A percentile compares a stretch with the other conserved stretches of the same genome.
Conservation (phyloP, 1,140 invertebrate species). For the Leptinotarsa lineolata region DNA sequence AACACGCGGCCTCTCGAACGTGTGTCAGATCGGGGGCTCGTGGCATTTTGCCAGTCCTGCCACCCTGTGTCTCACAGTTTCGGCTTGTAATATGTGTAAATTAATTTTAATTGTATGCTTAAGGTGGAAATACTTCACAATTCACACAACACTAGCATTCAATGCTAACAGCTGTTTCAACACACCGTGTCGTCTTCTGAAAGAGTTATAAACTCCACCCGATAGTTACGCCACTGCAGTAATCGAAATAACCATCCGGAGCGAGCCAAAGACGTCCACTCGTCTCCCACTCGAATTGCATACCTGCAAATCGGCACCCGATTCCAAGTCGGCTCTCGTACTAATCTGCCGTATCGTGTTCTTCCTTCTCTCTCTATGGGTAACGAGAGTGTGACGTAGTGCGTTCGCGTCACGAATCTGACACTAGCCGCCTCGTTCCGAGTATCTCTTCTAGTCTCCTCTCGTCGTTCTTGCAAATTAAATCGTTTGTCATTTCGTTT, state of each 20-base stretch:
- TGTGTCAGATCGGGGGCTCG: no score
- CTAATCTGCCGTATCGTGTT: background rate
- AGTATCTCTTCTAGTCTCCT: slow-evolving; percentile 24
- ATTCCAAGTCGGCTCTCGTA: background rate
- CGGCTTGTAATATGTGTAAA: background rate
- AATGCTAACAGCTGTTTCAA: background rate
- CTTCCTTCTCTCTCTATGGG: slow-evolving; percentile 15
- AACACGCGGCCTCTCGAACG: no score
- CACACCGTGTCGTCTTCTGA: background rate
- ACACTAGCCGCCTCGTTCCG: slow-evolving; percentile 17
- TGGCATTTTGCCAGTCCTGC: no score
- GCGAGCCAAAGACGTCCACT: background rate
- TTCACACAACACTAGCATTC: background rate
- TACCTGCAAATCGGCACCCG: background rate
- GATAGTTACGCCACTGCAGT: no score
- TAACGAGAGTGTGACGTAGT: slow-evolving; percentile 27
- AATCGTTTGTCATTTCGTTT: slow-evolving; percentile 20
- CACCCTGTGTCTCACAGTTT: no score
- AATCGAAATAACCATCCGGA: background rate
- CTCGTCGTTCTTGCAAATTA: slow-evolving; percentile 25
- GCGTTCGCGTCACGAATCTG: slow-evolving; percentile 23
- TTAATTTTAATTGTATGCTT: no score
- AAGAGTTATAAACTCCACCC: background rate
- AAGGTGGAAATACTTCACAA: no score
- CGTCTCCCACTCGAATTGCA: background rate